phyloP scores from a whole-genome alignment of 2,113 vertebrate species.

The Cranoglanis bouderius region DNA sequence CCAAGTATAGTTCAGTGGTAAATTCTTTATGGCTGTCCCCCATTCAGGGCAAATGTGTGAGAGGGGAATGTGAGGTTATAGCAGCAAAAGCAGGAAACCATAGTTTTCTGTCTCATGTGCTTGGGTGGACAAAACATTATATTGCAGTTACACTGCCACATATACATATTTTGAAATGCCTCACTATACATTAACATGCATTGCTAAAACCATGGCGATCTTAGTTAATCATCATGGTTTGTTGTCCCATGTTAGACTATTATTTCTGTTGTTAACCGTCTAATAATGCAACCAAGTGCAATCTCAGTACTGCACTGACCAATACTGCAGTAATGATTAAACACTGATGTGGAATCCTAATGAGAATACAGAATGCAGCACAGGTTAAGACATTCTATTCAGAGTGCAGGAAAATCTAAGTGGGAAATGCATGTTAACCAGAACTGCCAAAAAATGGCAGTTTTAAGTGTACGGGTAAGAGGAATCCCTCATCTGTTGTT shows the following conservation, averaged over 20 bases:
- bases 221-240: background rate
- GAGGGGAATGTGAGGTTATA: conserved; percentile 6
- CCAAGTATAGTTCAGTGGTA: conserved; percentile 67
- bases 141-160: background rate
- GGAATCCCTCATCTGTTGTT: conserved; percentile 19
- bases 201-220: background rate
- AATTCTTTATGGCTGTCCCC: conserved; percentile 67
- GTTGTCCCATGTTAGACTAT: background rate
- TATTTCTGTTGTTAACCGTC: too few relatives aligned
- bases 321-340: background rate
- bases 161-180: background rate
- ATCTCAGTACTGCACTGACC: background rate
- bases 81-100: conserved; percentile 1
- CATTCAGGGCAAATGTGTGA: background rate
- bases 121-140: background rate
- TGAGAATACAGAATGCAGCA: background rate
- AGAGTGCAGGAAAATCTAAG: background rate
- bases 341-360: background rate
- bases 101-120: background rate
- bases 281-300: background rate
- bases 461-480: background rate
- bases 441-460: background rate
- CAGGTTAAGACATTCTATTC: background rate
- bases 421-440: background rate
- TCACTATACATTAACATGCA: background rate